Evolutionary conservation across 2,113 vertebrate species (phyloP), one percentile per base, ranked within the genome.

Genomic region (Calypte anna): DNA sequence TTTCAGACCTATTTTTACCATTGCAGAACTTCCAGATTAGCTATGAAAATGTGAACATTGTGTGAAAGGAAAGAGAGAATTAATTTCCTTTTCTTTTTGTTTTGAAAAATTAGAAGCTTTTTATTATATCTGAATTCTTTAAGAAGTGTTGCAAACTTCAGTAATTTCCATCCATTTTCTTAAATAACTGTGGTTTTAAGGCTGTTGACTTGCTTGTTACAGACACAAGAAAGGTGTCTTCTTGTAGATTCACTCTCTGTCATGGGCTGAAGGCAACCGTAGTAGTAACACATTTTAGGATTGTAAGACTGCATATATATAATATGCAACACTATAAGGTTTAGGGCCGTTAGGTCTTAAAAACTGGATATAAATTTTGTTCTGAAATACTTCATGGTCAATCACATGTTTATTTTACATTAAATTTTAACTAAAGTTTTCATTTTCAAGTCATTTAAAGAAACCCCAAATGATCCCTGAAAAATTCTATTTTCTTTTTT

Each of bases 321-420:
- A 93, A 86, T 57, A 80, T 91, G 79, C 44, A 88, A 57, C 40
- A 91, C 43, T n/a, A 93, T 68, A 70, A 85, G 76, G 67, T 91
- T 54, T 96, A 88, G 80, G 95, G 76, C 57, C 69, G 67, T 50
- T 14, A 27, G 79, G 36, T 73, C 13, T 81, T 78, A 84, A 67
- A 86, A 96, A 85, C 67, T 84, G 33, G 63, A 54, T 83, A 62
- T 5, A 10, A 51, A 17, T 90, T 93, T 57, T 94, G 23, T 68
- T 96, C 83, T 96, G 75, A 96, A 96, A 88, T 95, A 44, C 38
- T n/a, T 86, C 67, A 61, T 24, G 23, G 38, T 66, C 86, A 70
- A 86, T 84, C 19, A 46, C 31, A 17, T 62, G 54, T 74, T 78
- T 84, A 11, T 6, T 62, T 51, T 91, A 70, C 0, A 16, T 90